These are phyloP conservation scores for Koerneria pararmatus DNA, from an alignment of 2,888 invertebrate species.

Conservation along the genomic window DNA sequence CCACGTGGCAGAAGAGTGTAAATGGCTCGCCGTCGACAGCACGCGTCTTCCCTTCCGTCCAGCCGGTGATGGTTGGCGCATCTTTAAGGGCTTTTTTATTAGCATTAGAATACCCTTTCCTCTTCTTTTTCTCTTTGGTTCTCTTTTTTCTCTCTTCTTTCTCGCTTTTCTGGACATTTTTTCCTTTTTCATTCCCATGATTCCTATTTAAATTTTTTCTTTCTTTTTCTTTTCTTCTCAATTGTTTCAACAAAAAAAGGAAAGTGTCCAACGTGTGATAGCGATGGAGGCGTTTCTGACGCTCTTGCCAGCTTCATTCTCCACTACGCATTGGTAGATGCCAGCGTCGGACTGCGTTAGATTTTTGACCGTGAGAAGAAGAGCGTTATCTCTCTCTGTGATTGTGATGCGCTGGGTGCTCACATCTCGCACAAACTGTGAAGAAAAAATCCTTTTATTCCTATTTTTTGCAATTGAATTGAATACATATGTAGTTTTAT, in stretches of 20 bases:
- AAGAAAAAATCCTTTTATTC: too few species aligned
- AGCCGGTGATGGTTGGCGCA: constrained; percentile 21
- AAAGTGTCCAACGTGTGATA: constrained; percentile 43
- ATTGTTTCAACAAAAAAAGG: constrained; percentile 1
- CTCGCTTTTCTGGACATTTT: too few species aligned
- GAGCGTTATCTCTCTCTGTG: constrained; percentile 30
- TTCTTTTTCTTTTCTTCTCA: background rate
- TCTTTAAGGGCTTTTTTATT: constrained; percentile 15
- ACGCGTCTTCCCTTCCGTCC: constrained; percentile 20
- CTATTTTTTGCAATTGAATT: too few species aligned
- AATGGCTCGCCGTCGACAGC: constrained; percentile 35
- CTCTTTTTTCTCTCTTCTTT: too few species aligned
- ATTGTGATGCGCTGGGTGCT: constrained; percentile 25
- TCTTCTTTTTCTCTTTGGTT: too few species aligned
- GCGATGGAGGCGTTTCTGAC: constrained; percentile 32
- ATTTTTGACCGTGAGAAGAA: constrained; percentile 36
- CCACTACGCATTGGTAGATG: constrained; percentile 41
- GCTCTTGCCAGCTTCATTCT: constrained; percentile 43
- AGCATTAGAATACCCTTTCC: too few species aligned
- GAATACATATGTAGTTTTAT: too few species aligned
- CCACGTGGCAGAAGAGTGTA: constrained; percentile 39
- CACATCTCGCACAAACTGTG: constrained; percentile 20
- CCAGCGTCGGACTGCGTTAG: constrained; percentile 43
- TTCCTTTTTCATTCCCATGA: too few species aligned
- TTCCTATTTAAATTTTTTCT: background rate